phyloP scores from a whole-genome alignment of 2,113 vertebrate genomes.

The Dicrurus megarhynchus region DNA sequence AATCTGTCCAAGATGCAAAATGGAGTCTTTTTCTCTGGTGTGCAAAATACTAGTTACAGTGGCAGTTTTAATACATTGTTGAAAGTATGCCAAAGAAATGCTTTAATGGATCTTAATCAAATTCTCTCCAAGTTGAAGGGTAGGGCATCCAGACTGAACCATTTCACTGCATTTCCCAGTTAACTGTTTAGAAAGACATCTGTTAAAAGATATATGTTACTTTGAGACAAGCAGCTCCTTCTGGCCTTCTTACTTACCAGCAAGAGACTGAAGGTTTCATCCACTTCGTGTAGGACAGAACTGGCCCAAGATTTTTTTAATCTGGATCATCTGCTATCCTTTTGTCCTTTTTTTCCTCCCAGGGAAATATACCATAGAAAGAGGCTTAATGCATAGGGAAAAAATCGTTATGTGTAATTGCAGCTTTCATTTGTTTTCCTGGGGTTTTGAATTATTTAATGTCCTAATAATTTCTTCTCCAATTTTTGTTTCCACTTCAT shows the following conservation, averaged over 20 bases:
- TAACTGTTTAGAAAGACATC: not conserved
- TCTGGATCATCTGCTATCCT: not conserved
- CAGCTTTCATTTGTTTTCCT: not conserved
- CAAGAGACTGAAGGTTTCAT: not conserved
- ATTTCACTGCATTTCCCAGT: not conserved
- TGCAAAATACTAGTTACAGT: not conserved
- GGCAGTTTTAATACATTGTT: not conserved
- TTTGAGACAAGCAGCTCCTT: not conserved
- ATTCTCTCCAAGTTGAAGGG: accelerated
- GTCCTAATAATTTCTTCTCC: not conserved
- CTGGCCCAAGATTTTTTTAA: not conserved
- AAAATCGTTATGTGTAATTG: not conserved
- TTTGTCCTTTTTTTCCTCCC: not conserved
- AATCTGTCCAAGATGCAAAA: not conserved
- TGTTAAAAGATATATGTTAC: too few species aligned
- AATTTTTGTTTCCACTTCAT: not conserved
- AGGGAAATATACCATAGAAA: not conserved
- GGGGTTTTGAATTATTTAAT: not conserved
- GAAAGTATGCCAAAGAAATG: not conserved
- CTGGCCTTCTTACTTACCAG: not conserved
- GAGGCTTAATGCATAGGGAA: not conserved
- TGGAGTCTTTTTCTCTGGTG: not conserved
- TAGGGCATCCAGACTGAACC: not conserved
- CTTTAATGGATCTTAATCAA: not conserved
- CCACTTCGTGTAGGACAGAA: not conserved